phyloP scores from a whole-genome alignment of 2,113 vertebrate species.

The Pteropus alecto region DNA sequence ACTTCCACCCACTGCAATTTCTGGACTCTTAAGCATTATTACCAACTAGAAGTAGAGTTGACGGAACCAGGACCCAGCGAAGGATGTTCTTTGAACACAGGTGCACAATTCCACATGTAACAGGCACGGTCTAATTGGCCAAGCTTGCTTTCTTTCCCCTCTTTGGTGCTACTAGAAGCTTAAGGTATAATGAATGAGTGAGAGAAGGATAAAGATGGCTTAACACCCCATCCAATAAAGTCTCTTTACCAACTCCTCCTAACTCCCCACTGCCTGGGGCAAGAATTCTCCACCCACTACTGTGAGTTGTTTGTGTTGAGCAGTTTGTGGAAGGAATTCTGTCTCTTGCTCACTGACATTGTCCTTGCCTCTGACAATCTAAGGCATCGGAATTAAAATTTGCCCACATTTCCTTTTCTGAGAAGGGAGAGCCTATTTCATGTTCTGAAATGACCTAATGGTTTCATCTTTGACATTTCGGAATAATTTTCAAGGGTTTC shows the following conservation, averaged over 20 bases:
- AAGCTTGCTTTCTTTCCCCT: neutral
- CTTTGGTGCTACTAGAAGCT: neutral
- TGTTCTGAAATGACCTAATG: constrained; percentile 26
- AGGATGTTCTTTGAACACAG: neutral
- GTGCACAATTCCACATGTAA: neutral
- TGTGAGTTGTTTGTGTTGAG: neutral
- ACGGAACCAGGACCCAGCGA: neutral
- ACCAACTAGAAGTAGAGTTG: neutral
- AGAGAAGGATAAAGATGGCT: neutral
- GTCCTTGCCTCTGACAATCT: neutral
- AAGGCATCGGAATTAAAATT: neutral
- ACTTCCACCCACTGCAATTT: neutral
- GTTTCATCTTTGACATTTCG: constrained; percentile 54
- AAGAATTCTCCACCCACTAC: neutral
- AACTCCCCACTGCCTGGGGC: neutral
- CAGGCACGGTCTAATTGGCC: neutral
- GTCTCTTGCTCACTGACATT: neutral
- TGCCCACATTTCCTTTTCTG: neutral
- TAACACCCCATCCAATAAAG: neutral
- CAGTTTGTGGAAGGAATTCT: neutral
- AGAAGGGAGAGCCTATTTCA: neutral
- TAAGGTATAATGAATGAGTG: neutral
- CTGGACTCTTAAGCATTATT: neutral
- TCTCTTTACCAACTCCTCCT: neutral
- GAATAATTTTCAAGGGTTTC: constrained; percentile 49